A percentile compares a stretch with the other conserved stretches of the same genome.
Conservation (phyloP, 2,888 invertebrate species). For the Saturnia japonica region DNA sequence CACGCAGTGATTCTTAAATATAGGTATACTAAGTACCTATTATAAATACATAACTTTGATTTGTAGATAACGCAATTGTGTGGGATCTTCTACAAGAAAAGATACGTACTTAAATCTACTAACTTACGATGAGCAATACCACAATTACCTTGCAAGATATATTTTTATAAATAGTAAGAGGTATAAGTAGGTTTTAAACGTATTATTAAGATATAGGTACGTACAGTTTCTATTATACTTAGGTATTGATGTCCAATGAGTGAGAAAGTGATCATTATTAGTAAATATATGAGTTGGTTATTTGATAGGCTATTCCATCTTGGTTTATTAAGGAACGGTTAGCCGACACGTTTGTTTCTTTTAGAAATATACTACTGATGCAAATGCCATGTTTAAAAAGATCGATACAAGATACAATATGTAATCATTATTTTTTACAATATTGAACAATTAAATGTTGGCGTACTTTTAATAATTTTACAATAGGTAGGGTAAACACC, state of each 20-base stretch:
- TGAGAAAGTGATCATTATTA: slow-evolving; percentile 41
- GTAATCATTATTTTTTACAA: neutral
- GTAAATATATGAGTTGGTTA: slow-evolving; percentile 19
- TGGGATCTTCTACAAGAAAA: neutral
- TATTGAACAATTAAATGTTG: neutral
- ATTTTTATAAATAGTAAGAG: slow-evolving; percentile 7
- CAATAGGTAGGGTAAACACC: too few species aligned
- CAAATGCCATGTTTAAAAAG: neutral
- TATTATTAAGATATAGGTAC: slow-evolving; percentile 1
- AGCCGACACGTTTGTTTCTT: neutral
- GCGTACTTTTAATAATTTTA: too few species aligned
- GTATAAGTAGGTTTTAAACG: neutral
- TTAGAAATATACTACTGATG: neutral
- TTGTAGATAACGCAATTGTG: neutral
- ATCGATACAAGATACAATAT: too few species aligned
- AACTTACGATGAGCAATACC: slow-evolving; percentile 6
- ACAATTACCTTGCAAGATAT: slow-evolving; percentile 3
- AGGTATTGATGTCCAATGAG: slow-evolving; percentile 48
- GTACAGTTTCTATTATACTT: slow-evolving; percentile 18
- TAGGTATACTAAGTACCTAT: too few species aligned
- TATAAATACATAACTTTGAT: neutral
- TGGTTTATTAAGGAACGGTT: neutral
- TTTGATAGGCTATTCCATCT: neutral
- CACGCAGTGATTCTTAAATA: neutral
- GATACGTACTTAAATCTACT: neutral